These are phyloP conservation scores for Enteromius trimaculatus DNA, from an alignment of 2,797 vertebrate genomes.

Conservation along the genomic window DNA sequence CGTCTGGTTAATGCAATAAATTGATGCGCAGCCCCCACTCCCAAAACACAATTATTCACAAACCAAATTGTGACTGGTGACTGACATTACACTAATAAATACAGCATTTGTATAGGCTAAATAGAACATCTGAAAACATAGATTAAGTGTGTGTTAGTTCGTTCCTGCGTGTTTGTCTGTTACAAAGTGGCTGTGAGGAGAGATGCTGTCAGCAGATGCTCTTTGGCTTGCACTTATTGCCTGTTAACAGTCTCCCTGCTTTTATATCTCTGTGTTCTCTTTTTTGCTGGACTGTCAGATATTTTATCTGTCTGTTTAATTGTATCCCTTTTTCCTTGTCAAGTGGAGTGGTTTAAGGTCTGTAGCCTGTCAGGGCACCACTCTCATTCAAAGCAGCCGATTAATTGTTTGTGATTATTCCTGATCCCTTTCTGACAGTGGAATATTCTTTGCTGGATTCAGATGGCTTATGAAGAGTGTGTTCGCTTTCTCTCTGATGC, in stretches of 20 bases:
- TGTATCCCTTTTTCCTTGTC: constrained; percentile 32
- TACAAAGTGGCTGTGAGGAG: constrained; percentile 56
- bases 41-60: constrained; percentile 6
- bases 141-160: background rate
- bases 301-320: constrained; percentile 29
- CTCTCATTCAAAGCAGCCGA: constrained; percentile 54
- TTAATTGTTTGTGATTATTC: constrained; percentile 59
- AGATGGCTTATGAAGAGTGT: constrained; percentile 45
- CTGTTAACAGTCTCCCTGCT: constrained; percentile 19
- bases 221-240: constrained; percentile 33
- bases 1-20: background rate
- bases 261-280: constrained; percentile 35
- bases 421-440: constrained; percentile 56
- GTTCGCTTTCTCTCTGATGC: constrained; percentile 42
- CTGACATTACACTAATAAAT: background rate
- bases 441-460: constrained; percentile 42
- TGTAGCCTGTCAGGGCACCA: constrained; percentile 51
- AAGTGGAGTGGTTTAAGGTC: constrained; percentile 24
- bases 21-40: background rate
- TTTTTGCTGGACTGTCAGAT: constrained; percentile 13
- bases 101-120: background rate
- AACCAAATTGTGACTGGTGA: background rate
- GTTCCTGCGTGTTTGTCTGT: constrained; percentile 1
- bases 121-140: constrained; percentile 16
- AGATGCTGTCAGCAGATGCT: constrained; percentile 67